Conservation (phyloP, 2,113 vertebrate genomes). For the Sphyrna mokarran region DNA sequence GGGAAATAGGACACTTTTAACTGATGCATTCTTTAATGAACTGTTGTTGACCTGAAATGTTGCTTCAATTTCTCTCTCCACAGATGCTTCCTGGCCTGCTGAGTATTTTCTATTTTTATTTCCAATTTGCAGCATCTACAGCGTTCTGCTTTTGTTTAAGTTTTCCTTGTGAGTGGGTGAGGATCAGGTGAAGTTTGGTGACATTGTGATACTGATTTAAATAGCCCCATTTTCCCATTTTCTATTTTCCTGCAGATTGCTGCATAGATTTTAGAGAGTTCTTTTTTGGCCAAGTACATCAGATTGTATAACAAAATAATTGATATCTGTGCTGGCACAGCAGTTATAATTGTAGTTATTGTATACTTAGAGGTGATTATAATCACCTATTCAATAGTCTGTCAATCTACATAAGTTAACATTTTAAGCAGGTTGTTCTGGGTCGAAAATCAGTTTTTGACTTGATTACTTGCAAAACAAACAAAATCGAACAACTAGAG, state of each 20-base stretch:
- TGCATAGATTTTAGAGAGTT: neutral
- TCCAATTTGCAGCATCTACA: neutral
- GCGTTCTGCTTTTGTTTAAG: neutral
- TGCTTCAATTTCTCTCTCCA: neutral
- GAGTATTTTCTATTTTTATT: conserved; percentile 15
- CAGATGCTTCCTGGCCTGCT: neutral
- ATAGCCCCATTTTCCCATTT: neutral
- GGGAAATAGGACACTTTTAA: neutral
- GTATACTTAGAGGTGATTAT: neutral
- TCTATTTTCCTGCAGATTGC: neutral
- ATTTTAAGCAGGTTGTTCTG: neutral
- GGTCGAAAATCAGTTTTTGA: neutral
- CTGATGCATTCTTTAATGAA: neutral
- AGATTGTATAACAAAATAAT: neutral
- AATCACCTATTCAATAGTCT: neutral
- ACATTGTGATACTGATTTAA: neutral
- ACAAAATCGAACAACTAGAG: neutral
- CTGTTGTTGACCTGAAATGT: neutral
- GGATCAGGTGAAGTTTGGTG: neutral
- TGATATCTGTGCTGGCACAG: neutral
- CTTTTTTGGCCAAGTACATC: neutral
- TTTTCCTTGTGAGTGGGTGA: neutral
- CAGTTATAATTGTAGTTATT: neutral
- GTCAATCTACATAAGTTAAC: neutral
- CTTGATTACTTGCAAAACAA: neutral